Conservation (phyloP, 2,888 invertebrate genomes). For the Hydroisotoma schaefferi region DNA sequence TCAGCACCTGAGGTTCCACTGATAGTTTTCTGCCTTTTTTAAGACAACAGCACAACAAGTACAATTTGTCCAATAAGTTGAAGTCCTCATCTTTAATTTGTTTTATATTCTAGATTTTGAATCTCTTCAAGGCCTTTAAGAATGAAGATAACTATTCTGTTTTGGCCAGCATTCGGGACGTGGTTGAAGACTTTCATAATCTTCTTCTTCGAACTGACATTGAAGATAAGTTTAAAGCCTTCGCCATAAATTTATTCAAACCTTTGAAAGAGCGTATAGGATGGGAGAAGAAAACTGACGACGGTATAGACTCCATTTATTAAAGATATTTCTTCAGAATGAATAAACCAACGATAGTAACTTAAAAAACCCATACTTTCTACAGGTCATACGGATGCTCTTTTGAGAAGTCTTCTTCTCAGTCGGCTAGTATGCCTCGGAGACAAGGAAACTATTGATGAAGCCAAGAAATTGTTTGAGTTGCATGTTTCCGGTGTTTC, state of each 20-base stretch:
- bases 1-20: conserved; percentile 71
- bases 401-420: conserved; percentile 78
- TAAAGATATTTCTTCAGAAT: background rate
- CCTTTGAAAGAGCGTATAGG: conserved; percentile 71
- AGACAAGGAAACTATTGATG: conserved; percentile 69
- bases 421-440: conserved; percentile 76
- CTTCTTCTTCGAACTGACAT: conserved; percentile 76
- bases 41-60: no score
- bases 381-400: conserved; percentile 58
- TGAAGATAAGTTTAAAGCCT: conserved; percentile 68
- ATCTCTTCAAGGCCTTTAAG: conserved; percentile 75
- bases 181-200: conserved; percentile 68
- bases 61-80: no score
- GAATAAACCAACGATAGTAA: background rate
- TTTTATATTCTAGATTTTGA: conserved; percentile 53
- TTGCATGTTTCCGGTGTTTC: conserved; percentile 61
- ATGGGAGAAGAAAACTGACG: conserved; percentile 79
- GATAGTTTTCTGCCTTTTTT: no score
- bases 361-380: background rate
- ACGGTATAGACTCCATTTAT: conserved; percentile 59
- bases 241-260: conserved; percentile 69
- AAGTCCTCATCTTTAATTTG: background rate
- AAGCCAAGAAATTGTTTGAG: conserved; percentile 68
- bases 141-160: conserved; percentile 89
- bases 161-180: conserved; percentile 79